Evolutionary conservation across 1,140 invertebrate species (phyloP).

Genomic region (Lordiphosa mommai): DNA sequence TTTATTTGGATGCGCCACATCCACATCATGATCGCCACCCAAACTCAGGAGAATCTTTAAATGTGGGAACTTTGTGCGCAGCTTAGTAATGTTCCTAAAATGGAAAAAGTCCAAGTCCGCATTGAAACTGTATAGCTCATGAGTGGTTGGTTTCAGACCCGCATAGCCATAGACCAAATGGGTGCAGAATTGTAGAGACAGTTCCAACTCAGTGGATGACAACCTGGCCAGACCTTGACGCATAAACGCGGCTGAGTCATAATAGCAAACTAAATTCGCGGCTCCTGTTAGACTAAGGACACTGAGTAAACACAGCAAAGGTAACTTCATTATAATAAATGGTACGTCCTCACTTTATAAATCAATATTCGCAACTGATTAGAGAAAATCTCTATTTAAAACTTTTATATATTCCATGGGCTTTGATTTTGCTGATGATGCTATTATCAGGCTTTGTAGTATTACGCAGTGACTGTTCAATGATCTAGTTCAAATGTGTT

Average conservation of each 20-base stretch:
- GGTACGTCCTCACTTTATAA: conserved; percentile 43
- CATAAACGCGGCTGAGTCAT: conserved; percentile 53
- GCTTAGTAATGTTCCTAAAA: conserved; percentile 84
- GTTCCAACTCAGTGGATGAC: conserved; percentile 82
- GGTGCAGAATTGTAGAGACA: conserved; percentile 88
- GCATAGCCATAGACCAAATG: conserved; percentile 94
- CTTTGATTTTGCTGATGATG: conserved; percentile 27
- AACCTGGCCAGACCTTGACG: conserved; percentile 43
- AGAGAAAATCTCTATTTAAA: conserved; percentile 1
- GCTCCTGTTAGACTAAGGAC: conserved; percentile 11
- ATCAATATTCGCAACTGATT: conserved; percentile 44
- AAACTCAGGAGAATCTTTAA: conserved; percentile 88
- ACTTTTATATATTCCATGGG: conserved; percentile 24
- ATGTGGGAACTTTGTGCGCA: conserved; percentile 85
- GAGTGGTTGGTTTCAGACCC: conserved; percentile 85
- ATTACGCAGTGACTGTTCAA: conserved; percentile 32
- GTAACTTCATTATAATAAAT: conserved; percentile 27
- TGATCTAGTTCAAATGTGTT: not conserved
- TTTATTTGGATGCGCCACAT: conserved; percentile 43
- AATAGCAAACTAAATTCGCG: conserved; percentile 55
- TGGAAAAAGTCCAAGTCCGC: conserved; percentile 85
- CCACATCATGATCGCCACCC: conserved; percentile 83
- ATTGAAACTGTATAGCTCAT: conserved; percentile 85
- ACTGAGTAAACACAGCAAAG: conserved; percentile 20
- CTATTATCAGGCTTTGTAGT: conserved; percentile 39